Evolutionary conservation across 2,797 vertebrate genomes (phyloP), one percentile per base, ranked within the genome.

Genomic region (Chelidonichthys spinosus): DNA sequence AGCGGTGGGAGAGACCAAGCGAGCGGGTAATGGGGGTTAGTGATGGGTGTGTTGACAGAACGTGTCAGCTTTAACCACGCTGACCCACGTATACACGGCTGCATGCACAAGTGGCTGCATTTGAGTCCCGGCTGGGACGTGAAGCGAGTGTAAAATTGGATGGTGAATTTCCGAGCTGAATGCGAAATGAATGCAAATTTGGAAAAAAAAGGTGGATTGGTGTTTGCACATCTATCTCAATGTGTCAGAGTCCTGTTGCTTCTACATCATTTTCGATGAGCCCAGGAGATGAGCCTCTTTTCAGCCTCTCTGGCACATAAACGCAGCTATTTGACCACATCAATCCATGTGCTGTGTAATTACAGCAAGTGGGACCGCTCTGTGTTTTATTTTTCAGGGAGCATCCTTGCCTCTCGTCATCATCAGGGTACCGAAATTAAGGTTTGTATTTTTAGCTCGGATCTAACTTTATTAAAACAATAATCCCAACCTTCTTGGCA

Each of bases 11-110:
- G 82, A 88, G 89, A 89, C 91, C 88, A 92, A 92, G 91, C 87
- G 90, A 92, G 92, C 85, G 81, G 85, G 88, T 94, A 94, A 95
- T 94, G 87, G 90, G 90, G 93, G 94, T 93, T 93, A 94, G 92
- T 88, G 90, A 93, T 91, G 90, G 90, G 84, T 92, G 90, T 92
- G 93, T 93, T 93, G 93, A 93, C 93, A 92, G 92, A 93, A 91
- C 89, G 90, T 91, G 92, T 93, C 92, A 92, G 92, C 89, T 91
- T 90, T 91, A 93, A 93, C 94, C 92, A 95, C 86, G 58, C 89
- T 93, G 93, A 94, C 93, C 94, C 81, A 69, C 44, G 58, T 71
- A 87, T 83, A 84, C 69, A 64, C 25, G 73, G 32, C 88, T 82
- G 93, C 91, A 92, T 92, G 89, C 92, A 85, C 89, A 94, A 94